A percentile compares a stretch with the other conserved stretches of the same genome.
phyloP scores from a whole-genome alignment of 2,113 vertebrate species.

The Poeciliopsis occidentalis region DNA sequence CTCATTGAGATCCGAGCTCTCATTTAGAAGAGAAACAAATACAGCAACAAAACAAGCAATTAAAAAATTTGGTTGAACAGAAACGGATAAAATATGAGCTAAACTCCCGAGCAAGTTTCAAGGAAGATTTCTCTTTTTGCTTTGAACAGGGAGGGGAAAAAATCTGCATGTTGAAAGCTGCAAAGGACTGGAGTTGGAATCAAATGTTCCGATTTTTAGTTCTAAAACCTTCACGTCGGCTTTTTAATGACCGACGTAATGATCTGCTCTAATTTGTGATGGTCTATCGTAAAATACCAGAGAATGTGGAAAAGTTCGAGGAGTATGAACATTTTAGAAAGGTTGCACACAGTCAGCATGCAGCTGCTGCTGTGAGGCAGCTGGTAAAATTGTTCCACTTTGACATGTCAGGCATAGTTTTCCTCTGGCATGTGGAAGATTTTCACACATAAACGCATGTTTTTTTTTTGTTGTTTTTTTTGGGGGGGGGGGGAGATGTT shows the following conservation, averaged over 20 bases:
- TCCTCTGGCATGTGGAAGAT: constrained; percentile 2
- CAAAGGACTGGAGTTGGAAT: no score
- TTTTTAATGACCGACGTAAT: not conserved
- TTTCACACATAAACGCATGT: not conserved
- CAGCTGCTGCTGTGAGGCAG: not conserved
- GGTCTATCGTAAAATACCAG: not conserved
- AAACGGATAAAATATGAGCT: no score
- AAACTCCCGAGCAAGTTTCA: no score
- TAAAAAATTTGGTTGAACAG: no score
- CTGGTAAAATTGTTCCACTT: not conserved
- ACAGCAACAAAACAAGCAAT: no score
- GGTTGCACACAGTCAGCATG: not conserved
- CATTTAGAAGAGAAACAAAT: no score
- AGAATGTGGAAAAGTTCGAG: not conserved
- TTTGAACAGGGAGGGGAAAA: no score
- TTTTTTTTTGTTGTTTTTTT: not conserved
- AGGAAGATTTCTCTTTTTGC: no score
- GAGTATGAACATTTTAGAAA: not conserved
- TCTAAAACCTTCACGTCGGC: not conserved
- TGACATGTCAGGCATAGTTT: not conserved
- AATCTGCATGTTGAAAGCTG: no score
- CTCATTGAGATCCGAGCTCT: no score
- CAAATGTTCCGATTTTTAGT: not conserved
- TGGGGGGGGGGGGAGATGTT: no score
- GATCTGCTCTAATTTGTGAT: not conserved